Conservation (phyloP, 1,140 invertebrate genomes). For the Drosophila tani region DNA sequence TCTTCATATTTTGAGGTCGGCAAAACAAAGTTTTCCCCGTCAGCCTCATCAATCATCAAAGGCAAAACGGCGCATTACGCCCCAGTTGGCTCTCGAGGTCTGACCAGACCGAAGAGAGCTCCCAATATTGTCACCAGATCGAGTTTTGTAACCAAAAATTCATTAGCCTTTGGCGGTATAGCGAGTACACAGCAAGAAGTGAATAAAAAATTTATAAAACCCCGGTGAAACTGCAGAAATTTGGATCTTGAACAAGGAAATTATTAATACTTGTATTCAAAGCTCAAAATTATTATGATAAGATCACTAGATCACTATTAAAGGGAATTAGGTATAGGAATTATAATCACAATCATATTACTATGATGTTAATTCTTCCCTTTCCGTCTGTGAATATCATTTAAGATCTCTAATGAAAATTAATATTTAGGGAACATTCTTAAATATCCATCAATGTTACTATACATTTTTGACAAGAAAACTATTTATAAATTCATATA, state of each 20-base stretch:
- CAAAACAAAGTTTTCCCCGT: conserved; percentile 11
- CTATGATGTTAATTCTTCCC: too few relatives aligned
- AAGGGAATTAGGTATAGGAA: neutral
- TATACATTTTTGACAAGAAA: too few relatives aligned
- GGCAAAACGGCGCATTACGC: conserved; percentile 31
- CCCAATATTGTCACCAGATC: conserved; percentile 46
- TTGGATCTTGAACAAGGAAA: neutral
- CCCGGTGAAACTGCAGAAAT: rapidly evolving
- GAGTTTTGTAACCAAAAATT: conserved; percentile 47
- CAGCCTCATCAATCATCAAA: conserved; percentile 63
- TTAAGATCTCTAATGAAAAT: too few relatives aligned
- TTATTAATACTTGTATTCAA: too few relatives aligned
- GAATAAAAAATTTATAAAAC: too few relatives aligned
- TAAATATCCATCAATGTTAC: too few relatives aligned
- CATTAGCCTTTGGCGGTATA: conserved; percentile 18
- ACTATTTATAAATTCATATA: too few relatives aligned
- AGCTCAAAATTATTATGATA: too few relatives aligned
- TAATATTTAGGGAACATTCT: too few relatives aligned
- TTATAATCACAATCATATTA: too few relatives aligned
- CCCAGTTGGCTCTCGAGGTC: conserved; percentile 1
- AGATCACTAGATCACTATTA: too few relatives aligned
- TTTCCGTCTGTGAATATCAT: too few relatives aligned
- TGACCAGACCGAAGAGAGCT: conserved; percentile 22
- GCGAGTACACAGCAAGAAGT: neutral
- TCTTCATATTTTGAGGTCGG: conserved; percentile 23